Conservation (phyloP, 2,888 invertebrate species). For the Conus canariensis region DNA sequence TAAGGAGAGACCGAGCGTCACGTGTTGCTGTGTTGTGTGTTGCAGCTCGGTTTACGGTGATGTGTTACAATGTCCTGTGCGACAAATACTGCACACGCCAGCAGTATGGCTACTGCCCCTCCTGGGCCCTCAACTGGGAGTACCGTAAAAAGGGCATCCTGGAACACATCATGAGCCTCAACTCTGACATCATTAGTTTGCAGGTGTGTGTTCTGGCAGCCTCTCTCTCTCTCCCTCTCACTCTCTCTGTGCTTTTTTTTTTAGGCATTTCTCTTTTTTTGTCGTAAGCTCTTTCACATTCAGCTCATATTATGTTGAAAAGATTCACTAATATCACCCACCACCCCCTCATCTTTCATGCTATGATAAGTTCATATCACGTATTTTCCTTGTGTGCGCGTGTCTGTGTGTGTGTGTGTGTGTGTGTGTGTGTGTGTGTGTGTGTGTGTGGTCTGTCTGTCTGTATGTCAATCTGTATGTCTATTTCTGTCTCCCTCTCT, state of each 20-base stretch:
- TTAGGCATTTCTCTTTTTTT: background rate
- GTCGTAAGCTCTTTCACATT: background rate
- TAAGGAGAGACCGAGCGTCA: too few species aligned
- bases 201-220: constrained; percentile 78
- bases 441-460: background rate
- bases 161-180: constrained; percentile 96
- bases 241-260: background rate
- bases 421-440: too few species aligned
- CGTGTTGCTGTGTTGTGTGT: constrained; percentile 43
- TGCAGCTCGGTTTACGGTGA: constrained; percentile 94
- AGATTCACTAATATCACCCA: too few species aligned
- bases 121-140: constrained; percentile 99
- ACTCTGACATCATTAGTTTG: constrained; percentile 97
- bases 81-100: constrained; percentile 99
- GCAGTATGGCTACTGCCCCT: constrained; percentile 99
- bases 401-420: too few species aligned
- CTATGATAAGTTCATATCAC: too few species aligned
- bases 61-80: constrained; percentile 99
- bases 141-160: constrained; percentile 98
- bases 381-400: too few species aligned
- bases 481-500: background rate
- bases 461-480: background rate
- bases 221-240: background rate
- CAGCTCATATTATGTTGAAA: too few species aligned
- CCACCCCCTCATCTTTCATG: too few species aligned